A percentile compares a stretch with the other conserved stretches of the same genome.
Evolutionary conservation across 2,113 vertebrate genomes (phyloP).

Genomic region (Nothoprocta pentlandii): DNA sequence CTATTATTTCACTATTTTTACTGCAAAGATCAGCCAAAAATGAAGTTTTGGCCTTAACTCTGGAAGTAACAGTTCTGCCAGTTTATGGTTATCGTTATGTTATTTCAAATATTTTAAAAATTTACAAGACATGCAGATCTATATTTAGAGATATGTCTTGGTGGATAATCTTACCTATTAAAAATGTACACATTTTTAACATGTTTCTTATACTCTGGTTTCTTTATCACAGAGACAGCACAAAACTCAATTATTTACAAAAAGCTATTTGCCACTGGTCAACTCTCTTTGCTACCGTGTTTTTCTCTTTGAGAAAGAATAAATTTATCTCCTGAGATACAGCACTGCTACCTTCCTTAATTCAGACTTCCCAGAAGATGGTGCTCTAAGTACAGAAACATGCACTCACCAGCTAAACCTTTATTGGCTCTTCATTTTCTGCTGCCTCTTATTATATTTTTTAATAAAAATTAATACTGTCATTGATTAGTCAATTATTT

Average conservation of each 20-base stretch:
- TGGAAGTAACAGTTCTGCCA: background rate
- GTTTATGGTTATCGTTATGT: background rate
- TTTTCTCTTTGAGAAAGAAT: background rate
- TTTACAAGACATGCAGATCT: background rate
- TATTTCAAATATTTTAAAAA: background rate
- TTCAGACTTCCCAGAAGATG: constrained; percentile 73
- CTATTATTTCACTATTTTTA: background rate
- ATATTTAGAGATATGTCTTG: background rate
- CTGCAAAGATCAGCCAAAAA: background rate
- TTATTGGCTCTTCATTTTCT: background rate
- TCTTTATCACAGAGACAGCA: background rate
- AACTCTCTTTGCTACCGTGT: background rate
- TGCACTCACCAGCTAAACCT: background rate
- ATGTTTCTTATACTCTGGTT: background rate
- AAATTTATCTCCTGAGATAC: background rate
- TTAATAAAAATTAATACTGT: background rate
- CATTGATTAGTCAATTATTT: background rate
- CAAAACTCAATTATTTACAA: background rate
- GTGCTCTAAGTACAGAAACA: constrained; percentile 62
- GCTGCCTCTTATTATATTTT: background rate
- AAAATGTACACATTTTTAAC: background rate
- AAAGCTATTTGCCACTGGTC: background rate
- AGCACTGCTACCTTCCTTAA: background rate
- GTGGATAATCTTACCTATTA: background rate
- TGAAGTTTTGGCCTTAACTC: background rate